A percentile compares a stretch with the other conserved stretches of the same genome.
phyloP scores from a whole-genome alignment of 2,888 invertebrate genomes.

The Bibio marci region DNA sequence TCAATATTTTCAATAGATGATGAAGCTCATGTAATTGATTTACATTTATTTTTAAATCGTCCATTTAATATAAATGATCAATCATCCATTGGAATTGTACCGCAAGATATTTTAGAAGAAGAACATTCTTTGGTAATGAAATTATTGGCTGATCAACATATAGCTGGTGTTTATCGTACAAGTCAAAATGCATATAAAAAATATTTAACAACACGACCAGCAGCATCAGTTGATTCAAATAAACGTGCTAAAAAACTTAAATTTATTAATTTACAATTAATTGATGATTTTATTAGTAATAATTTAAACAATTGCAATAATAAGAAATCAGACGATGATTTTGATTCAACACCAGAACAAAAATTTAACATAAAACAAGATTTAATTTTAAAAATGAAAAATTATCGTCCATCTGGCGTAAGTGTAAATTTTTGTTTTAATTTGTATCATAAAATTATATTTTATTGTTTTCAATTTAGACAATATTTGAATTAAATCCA shows the following conservation, averaged over 20 bases:
- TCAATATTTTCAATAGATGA: slow-evolving; percentile 85
- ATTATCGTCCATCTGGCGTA: slow-evolving; percentile 24
- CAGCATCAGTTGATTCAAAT: slow-evolving; percentile 79
- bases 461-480: slow-evolving; percentile 39
- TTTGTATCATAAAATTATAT: not conserved
- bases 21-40: slow-evolving; percentile 78
- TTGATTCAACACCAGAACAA: slow-evolving; percentile 12
- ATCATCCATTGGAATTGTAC: slow-evolving; percentile 47
- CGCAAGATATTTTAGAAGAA: slow-evolving; percentile 67
- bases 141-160: slow-evolving; percentile 59
- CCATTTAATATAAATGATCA: slow-evolving; percentile 35
- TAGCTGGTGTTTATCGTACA: slow-evolving; percentile 54
- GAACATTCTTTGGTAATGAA: slow-evolving; percentile 57
- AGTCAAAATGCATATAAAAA: slow-evolving; percentile 82
- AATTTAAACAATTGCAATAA: not conserved
- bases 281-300: slow-evolving; percentile 15
- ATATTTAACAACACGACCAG: slow-evolving; percentile 73
- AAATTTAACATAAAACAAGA: slow-evolving; percentile 23
- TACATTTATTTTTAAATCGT: slow-evolving; percentile 82
- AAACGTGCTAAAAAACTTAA: slow-evolving; percentile 61
- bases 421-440: slow-evolving; percentile 8
- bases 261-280: slow-evolving; percentile 40
- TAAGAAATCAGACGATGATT: slow-evolving; percentile 6
- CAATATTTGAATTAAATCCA: slow-evolving; percentile 81
- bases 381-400: slow-evolving; percentile 22